These are phyloP conservation scores for Tuberolachnus salignus DNA, from an alignment of 2,888 invertebrate species.

Conservation along the genomic window DNA sequence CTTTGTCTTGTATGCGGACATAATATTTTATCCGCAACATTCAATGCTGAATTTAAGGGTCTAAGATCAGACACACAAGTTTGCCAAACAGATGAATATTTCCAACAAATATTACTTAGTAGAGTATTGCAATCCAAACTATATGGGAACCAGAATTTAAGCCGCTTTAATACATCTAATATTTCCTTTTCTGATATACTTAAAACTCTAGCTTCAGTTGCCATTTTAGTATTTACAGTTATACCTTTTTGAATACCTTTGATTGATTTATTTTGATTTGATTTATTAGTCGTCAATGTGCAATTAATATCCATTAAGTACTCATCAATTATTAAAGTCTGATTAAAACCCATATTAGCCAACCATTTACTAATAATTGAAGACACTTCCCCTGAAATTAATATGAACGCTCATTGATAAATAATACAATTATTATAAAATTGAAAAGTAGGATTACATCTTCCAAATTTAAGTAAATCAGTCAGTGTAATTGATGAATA, in stretches of 20 bases:
- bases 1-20: slow-evolving; percentile 71
- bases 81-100: slow-evolving; percentile 86
- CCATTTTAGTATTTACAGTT: slow-evolving; percentile 60
- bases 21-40: slow-evolving; percentile 72
- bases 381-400: slow-evolving; percentile 75
- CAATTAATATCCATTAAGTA: slow-evolving; percentile 29
- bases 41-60: slow-evolving; percentile 74
- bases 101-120: slow-evolving; percentile 88
- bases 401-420: not conserved
- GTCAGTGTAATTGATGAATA: slow-evolving; percentile 31
- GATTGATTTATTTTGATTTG: slow-evolving; percentile 38
- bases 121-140: slow-evolving; percentile 81
- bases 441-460: slow-evolving; percentile 27
- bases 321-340: slow-evolving; percentile 64
- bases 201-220: slow-evolving; percentile 59
- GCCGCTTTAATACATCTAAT: slow-evolving; percentile 69
- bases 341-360: slow-evolving; percentile 74
- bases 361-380: slow-evolving; percentile 89
- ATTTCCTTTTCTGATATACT: slow-evolving; percentile 57
- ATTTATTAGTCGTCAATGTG: not conserved
- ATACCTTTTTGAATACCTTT: slow-evolving; percentile 58
- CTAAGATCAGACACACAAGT: slow-evolving; percentile 73
- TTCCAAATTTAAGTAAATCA: slow-evolving; percentile 45
- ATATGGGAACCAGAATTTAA: slow-evolving; percentile 82
- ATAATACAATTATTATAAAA: not conserved